Evolutionary conservation across 2,113 vertebrate genomes (phyloP).

Genomic region (Rhodinocichla rosea): DNA sequence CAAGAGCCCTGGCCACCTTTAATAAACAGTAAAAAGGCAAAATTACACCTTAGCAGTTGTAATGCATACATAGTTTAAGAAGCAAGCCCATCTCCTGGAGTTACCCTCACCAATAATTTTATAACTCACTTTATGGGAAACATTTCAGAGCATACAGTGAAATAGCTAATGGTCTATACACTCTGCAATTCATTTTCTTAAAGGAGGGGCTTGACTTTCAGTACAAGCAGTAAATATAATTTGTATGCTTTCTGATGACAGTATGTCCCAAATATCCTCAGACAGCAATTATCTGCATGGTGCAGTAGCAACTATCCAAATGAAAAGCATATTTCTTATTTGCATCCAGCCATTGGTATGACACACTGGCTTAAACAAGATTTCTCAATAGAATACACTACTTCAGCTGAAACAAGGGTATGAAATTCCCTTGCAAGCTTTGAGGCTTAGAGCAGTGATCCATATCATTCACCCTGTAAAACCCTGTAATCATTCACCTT

Average conservation of each 20-base stretch:
- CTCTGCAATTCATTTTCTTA: not conserved
- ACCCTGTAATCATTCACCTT: not conserved
- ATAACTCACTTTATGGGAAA: not conserved
- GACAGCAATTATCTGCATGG: not conserved
- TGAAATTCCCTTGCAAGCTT: not conserved
- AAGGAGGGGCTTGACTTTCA: not conserved
- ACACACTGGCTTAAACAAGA: not conserved
- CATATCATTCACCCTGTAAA: not conserved
- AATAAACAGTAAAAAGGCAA: not conserved
- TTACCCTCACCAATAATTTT: not conserved
- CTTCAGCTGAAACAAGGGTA: not conserved
- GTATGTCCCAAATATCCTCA: not conserved
- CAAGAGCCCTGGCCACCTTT: not conserved
- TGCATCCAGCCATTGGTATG: not conserved
- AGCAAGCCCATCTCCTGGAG: not conserved
- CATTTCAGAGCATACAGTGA: not conserved
- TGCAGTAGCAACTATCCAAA: not conserved
- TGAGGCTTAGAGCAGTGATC: not conserved
- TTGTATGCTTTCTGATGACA: not conserved
- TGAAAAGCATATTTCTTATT: not conserved
- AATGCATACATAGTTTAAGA: not conserved
- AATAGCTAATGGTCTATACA: not conserved
- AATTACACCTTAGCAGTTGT: not conserved
- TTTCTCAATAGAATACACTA: not conserved
- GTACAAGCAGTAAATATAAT: not conserved